Conservation (phyloP, 2,797 vertebrate species). For the Dendrocincla fuliginosa region DNA sequence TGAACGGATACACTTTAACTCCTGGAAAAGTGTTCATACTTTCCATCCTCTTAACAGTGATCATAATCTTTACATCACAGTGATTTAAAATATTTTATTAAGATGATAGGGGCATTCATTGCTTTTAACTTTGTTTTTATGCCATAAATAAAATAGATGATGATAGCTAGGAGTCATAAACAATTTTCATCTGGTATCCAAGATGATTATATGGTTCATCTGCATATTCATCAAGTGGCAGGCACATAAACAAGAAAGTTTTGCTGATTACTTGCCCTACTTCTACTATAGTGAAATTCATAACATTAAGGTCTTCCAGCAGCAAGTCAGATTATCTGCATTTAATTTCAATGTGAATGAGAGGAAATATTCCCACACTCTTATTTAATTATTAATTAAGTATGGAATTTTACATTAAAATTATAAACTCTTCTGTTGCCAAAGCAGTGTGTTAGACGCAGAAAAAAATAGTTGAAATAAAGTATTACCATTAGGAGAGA, state of each 20-base stretch:
- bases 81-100: slow-evolving; percentile 50
- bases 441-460: neutral
- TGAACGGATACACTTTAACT: neutral
- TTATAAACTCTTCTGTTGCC: neutral
- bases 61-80: slow-evolving; percentile 1
- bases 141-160: slow-evolving; percentile 55
- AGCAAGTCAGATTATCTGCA: neutral
- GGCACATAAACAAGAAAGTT: neutral
- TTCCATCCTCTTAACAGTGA: slow-evolving; percentile 17
- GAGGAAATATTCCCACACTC: neutral
- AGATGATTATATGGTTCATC: slow-evolving; percentile 39
- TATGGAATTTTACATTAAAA: neutral
- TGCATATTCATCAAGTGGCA: slow-evolving; percentile 44
- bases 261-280: neutral
- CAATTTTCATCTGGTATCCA: slow-evolving; percentile 52
- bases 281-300: neutral
- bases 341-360: neutral
- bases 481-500: neutral
- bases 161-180: slow-evolving; percentile 43
- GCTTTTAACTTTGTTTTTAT: slow-evolving; percentile 55
- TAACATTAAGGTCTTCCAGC: neutral
- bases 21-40: slow-evolving; percentile 36
- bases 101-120: slow-evolving; percentile 14
- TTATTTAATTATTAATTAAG: neutral
- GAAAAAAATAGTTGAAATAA: neutral